Base-by-base conservation (phyloP, 1,140 invertebrate species). In the Bombus picipes region DNA sequence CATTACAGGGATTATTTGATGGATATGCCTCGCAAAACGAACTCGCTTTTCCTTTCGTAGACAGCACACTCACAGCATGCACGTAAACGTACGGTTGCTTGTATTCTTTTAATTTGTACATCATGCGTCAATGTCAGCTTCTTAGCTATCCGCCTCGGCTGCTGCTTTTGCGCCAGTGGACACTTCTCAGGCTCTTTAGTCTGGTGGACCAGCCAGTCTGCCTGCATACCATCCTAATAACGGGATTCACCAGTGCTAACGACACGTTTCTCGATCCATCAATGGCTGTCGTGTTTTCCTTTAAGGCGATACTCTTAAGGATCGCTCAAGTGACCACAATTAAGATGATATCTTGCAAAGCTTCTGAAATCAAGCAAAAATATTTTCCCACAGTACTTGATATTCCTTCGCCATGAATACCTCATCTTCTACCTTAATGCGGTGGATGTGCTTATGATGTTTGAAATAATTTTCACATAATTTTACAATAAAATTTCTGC, bases 221-320 rank as follows among this genome's bases (percentile, higher is more conserved):
- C 77, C 83, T 72, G 90, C 91, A 87, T 91, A 85, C 90, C 88
- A 91, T 91, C 85, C 91, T 92, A 92, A 92, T 92, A 92, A 92
- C 91, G 91, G 91, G 91, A 92, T 90, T 86, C 79, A 73, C 57
- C 83, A 59, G 88, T 77, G 79, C 86, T 91, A 91, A 91, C 88
- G 91, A 91, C 87, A 85, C 86, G 87, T 83, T 89, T 90, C 90
- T 85, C 82, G 80, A 85, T 68, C 72, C 88, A 87, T 87, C 86
- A 82, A 74, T 70, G 72, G 81, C 65, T 85, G 83, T 88, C 72
- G 77, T 77, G 37, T 73, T 76, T 43, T 13, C 18, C 73, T 68
- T 83, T 77, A 62, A 77, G 39, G 62, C n/a, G 32, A 37, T n/a
- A 37, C 34, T 65, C 74, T 34, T 68, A 37, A 13, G 25, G 65